Conservation (phyloP, 2,113 vertebrate species). For the Castor canadensis region DNA sequence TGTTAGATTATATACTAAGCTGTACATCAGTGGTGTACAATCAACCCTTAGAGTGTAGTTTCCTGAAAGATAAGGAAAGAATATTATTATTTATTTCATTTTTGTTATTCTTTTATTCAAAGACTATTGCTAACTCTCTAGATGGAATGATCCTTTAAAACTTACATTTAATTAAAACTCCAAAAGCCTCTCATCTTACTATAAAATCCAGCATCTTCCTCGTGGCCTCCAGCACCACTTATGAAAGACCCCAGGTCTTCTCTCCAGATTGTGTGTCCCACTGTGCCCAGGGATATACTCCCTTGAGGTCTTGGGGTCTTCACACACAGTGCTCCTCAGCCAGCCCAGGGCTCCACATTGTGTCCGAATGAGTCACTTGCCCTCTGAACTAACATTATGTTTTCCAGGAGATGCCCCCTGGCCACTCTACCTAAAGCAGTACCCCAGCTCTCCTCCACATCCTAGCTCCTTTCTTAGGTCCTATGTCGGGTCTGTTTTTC, state of each 20-base stretch:
- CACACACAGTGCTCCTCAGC: too few relatives aligned
- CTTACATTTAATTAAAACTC: background rate
- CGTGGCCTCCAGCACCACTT: background rate
- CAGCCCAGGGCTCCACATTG: background rate
- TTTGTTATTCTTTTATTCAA: background rate
- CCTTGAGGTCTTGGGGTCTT: too few relatives aligned
- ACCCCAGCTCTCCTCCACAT: fast-evolving
- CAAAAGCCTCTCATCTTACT: background rate
- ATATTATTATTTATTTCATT: background rate
- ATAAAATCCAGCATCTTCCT: background rate
- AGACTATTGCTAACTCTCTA: background rate
- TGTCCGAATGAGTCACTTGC: background rate
- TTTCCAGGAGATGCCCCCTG: background rate
- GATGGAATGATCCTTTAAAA: background rate
- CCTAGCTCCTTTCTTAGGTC: background rate
- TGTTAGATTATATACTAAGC: slow-evolving; percentile 92
- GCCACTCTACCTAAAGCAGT: background rate
- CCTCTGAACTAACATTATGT: background rate
- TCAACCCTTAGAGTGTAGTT: slow-evolving; percentile 97
- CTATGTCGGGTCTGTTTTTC: background rate
- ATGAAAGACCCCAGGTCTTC: background rate
- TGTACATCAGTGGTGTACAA: slow-evolving; percentile 93
- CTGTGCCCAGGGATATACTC: too few relatives aligned
- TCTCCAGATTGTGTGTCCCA: too few relatives aligned
- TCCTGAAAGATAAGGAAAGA: slow-evolving; percentile 84